These are phyloP conservation scores for Sycophila sp. DNA, from an alignment of 1,140 invertebrate species.

Conservation along the genomic window DNA sequence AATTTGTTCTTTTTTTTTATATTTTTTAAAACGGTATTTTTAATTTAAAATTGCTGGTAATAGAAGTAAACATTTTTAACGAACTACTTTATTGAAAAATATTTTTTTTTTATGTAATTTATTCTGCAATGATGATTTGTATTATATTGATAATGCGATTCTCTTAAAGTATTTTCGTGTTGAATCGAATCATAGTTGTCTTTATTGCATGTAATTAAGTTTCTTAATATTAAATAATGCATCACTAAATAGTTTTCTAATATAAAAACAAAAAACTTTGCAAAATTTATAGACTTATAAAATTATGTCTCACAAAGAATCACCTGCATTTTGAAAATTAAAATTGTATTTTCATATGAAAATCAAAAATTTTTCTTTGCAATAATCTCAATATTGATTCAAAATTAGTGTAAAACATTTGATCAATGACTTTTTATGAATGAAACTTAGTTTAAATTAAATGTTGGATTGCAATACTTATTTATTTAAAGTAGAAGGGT, in stretches of 20 bases:
- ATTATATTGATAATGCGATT: neutral
- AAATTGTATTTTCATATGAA: neutral
- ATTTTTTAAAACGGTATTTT: conserved; percentile 12
- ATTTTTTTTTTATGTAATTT: neutral
- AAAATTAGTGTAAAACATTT: neutral
- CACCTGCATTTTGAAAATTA: conserved; percentile 17
- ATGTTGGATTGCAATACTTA: neutral
- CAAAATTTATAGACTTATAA: neutral
- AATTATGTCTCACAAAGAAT: too few relatives aligned
- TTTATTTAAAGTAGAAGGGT: neutral
- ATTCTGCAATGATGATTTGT: neutral
- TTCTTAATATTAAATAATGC: neutral
- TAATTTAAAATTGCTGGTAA: too few relatives aligned
- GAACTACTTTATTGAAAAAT: too few relatives aligned
- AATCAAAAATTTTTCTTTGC: too few relatives aligned
- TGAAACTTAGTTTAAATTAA: neutral
- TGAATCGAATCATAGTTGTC: neutral
- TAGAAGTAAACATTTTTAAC: too few relatives aligned
- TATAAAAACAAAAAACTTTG: conserved; percentile 3
- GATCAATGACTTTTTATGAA: neutral
- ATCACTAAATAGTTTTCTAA: neutral
- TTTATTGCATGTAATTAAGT: neutral
- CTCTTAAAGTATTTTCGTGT: neutral
- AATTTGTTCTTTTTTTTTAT: neutral
- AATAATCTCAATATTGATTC: neutral